Conservation (phyloP, 1,140 invertebrate species). For the Drosophila sproati region DNA sequence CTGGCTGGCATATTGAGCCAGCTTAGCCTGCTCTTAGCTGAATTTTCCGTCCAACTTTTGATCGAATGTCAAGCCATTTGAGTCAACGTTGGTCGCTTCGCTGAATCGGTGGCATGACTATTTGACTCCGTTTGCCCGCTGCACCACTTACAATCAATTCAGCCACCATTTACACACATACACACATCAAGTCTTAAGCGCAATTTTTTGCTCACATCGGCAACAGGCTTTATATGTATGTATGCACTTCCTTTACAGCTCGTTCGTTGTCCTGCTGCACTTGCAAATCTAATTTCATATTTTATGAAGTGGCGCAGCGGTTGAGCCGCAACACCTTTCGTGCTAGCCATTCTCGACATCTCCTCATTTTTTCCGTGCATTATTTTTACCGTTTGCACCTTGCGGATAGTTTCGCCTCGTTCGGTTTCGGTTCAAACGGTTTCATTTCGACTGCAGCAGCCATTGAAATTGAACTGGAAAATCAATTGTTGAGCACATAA, state of each 20-base stretch:
- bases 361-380: constrained; percentile 33
- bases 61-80: constrained; percentile 79
- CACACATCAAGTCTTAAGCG: constrained; percentile 41
- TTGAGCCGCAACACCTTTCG: constrained; percentile 33
- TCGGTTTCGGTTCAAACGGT: no score
- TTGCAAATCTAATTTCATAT: constrained; percentile 82
- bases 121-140: constrained; percentile 37
- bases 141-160: constrained; percentile 36
- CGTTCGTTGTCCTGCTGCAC: constrained; percentile 33
- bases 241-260: constrained; percentile 45
- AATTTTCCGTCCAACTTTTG: constrained; percentile 71
- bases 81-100: constrained; percentile 66
- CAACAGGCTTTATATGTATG: constrained; percentile 61
- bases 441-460: constrained; percentile 14
- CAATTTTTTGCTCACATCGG: constrained; percentile 29
- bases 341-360: constrained; percentile 20
- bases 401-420: constrained; percentile 24
- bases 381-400: constrained; percentile 60
- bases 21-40: constrained; percentile 33
- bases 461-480: constrained; percentile 69
- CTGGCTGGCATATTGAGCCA: neutral
- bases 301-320: constrained; percentile 72
- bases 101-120: constrained; percentile 55
- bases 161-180: constrained; percentile 11
- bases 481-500: constrained; percentile 81